These are phyloP conservation scores for Telmatochromis sp. DNA, from an alignment of 2,113 vertebrate genomes.

Conservation along the genomic window DNA sequence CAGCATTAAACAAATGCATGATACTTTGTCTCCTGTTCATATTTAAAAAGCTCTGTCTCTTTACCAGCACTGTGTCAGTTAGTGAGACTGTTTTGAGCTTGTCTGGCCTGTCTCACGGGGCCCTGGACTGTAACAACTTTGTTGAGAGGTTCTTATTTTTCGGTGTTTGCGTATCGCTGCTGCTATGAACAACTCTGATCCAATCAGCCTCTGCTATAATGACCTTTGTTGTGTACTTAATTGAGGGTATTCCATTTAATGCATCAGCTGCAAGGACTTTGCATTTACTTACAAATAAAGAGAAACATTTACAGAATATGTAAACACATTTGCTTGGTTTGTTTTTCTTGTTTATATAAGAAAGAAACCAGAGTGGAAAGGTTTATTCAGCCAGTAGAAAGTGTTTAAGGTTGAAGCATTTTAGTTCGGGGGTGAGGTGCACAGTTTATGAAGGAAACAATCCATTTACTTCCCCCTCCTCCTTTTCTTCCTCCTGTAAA, in stretches of 20 bases:
- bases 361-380: neutral
- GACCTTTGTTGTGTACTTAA: constrained; percentile 66
- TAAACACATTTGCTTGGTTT: constrained; percentile 4
- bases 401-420: neutral
- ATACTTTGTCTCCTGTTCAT: constrained; percentile 55
- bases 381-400: neutral
- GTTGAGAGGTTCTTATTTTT: neutral
- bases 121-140: constrained; percentile 11
- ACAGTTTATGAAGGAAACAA: neutral
- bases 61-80: constrained; percentile 66
- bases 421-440: neutral
- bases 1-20: constrained; percentile 67
- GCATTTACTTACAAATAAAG: constrained; percentile 75
- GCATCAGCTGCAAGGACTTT: constrained; percentile 67
- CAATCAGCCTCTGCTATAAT: constrained; percentile 59
- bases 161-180: constrained; percentile 63
- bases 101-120: neutral
- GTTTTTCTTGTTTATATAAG: constrained; percentile 2
- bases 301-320: constrained; percentile 66
- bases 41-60: constrained; percentile 49
- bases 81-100: constrained; percentile 37
- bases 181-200: constrained; percentile 57
- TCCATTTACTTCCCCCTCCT: neutral
- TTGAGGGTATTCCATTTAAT: constrained; percentile 60
- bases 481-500: neutral